These are phyloP conservation scores for Psittacara wagleri DNA, from an alignment of 2,113 vertebrate species.

Conservation along the genomic window DNA sequence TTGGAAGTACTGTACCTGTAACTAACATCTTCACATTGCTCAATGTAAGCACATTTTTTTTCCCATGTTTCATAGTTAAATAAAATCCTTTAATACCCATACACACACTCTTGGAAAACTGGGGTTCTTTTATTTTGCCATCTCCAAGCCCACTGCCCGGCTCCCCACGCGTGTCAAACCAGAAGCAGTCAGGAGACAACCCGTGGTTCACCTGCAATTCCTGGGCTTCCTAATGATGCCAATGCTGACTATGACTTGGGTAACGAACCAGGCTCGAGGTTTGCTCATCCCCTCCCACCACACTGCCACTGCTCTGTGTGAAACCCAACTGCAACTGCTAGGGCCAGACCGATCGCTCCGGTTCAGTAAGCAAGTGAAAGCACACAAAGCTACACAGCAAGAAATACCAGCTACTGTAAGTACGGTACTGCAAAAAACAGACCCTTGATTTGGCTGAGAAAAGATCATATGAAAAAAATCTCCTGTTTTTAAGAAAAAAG, in stretches of 20 bases:
- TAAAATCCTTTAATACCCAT: slow-evolving; percentile 71
- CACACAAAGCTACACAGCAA: slow-evolving; percentile 50
- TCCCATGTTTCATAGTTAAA: slow-evolving; percentile 77
- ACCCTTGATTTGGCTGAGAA: slow-evolving; percentile 68
- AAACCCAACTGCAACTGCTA: background rate
- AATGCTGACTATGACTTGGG: background rate
- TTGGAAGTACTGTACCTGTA: slow-evolving; percentile 91
- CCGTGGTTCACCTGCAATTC: background rate
- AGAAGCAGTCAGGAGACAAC: background rate
- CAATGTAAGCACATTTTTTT: slow-evolving; percentile 76
- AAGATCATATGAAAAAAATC: slow-evolving; percentile 65
- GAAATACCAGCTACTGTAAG: slow-evolving; percentile 53
- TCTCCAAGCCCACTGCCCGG: slow-evolving; percentile 52
- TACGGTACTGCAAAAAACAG: slow-evolving; percentile 64
- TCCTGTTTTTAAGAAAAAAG: slow-evolving; percentile 68
- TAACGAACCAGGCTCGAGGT: background rate
- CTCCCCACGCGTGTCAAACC: background rate
- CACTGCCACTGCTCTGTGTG: background rate
- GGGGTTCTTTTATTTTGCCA: slow-evolving; percentile 30
- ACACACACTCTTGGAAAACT: slow-evolving; percentile 70
- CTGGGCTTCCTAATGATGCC: background rate
- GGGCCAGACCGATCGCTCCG: background rate
- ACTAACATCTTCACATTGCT: slow-evolving; percentile 80
- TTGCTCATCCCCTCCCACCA: background rate
- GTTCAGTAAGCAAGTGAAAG: slow-evolving; percentile 25